Conservation (phyloP, 2,797 vertebrate species). For the Oophaga sylvatica region DNA sequence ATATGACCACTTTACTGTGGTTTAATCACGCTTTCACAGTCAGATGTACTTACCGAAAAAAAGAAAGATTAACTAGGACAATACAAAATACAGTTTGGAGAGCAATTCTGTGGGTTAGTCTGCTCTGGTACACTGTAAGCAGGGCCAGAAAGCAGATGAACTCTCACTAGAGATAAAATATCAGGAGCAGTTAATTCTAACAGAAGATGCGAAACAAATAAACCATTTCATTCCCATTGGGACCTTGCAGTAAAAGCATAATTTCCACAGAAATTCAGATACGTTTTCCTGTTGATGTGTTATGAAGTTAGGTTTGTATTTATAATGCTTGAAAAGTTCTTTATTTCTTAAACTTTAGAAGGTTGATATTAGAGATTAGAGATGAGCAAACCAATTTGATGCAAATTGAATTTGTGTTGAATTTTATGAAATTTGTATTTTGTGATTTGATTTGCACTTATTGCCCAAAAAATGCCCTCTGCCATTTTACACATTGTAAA, state of each 20-base stretch:
- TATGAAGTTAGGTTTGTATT: background rate
- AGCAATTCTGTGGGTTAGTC: slow-evolving; percentile 4
- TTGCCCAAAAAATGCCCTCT: too few relatives aligned
- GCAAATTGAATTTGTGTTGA: background rate
- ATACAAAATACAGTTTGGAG: slow-evolving; percentile 3
- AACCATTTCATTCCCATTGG: slow-evolving; percentile 32
- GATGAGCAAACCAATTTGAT: too few relatives aligned
- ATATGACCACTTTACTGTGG: background rate
- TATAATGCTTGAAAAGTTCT: background rate
- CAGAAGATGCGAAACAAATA: slow-evolving; percentile 15
- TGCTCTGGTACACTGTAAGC: background rate
- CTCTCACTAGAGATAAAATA: slow-evolving; percentile 5
- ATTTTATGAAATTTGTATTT: background rate
- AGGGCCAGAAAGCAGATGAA: slow-evolving; percentile 3
- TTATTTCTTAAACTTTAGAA: background rate
- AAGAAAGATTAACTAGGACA: background rate
- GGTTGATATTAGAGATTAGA: background rate
- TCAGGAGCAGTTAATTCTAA: slow-evolving; percentile 18
- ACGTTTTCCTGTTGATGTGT: background rate
- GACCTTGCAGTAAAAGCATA: slow-evolving; percentile 17
- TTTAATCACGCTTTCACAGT: background rate
- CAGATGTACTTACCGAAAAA: background rate
- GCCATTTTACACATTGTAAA: too few relatives aligned
- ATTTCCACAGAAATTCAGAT: slow-evolving; percentile 14
- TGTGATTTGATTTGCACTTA: background rate